Conservation (phyloP, 2,113 vertebrate species). For the Cyrtonyx montezumae region DNA sequence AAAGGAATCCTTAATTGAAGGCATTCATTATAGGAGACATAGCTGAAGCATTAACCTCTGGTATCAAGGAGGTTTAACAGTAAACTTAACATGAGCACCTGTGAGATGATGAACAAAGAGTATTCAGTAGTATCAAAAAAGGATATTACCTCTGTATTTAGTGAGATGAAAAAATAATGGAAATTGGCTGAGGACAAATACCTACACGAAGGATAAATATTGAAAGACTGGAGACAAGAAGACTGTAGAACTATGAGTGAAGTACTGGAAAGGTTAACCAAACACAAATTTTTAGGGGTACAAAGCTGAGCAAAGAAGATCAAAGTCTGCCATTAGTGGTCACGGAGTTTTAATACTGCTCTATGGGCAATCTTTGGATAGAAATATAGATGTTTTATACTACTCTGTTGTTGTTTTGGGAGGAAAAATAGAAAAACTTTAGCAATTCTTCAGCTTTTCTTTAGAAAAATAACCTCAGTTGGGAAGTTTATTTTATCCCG, state of each 20-base stretch:
- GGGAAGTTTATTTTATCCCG: background rate
- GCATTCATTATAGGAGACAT: background rate
- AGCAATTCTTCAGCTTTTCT: background rate
- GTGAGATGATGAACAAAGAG: background rate
- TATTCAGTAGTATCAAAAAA: background rate
- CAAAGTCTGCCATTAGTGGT: background rate
- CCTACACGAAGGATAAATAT: background rate
- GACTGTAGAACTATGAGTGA: background rate
- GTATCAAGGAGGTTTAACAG: background rate
- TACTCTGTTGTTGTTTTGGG: too few species aligned
- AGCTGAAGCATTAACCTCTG: background rate
- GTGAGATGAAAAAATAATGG: background rate
- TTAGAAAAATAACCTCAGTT: background rate
- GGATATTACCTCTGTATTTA: background rate
- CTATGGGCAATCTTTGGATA: background rate
- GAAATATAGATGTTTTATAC: background rate
- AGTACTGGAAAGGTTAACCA: background rate
- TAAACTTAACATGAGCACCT: background rate
- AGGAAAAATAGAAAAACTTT: background rate
- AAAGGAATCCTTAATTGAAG: background rate
- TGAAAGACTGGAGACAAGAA: background rate
- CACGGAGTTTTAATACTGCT: background rate
- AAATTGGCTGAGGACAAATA: background rate
- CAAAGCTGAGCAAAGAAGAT: background rate
- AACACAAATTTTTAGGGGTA: background rate